Conservation (phyloP, 1,140 invertebrate species). For the Cyclina sinensis region DNA sequence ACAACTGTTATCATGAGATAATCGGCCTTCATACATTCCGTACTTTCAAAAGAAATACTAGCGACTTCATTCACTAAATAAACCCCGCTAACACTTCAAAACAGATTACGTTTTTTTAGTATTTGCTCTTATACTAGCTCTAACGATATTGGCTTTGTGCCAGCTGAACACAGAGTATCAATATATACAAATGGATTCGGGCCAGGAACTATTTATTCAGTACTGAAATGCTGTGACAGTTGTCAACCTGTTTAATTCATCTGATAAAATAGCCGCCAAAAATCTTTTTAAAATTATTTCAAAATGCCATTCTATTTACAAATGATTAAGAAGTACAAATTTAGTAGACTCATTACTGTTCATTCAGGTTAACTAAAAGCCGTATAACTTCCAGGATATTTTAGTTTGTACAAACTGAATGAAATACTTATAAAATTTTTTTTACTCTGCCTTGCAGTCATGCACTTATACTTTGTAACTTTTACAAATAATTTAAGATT, state of each 20-base stretch:
- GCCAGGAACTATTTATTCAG: slow-evolving; percentile 3
- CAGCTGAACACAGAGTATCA: background rate
- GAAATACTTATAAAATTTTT: too few relatives aligned
- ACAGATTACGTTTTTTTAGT: background rate
- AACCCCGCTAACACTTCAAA: background rate
- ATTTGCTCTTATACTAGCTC: background rate
- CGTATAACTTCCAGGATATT: background rate
- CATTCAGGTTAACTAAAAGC: background rate
- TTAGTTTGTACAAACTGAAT: too few relatives aligned
- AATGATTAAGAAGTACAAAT: background rate
- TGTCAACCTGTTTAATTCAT: slow-evolving; percentile 8
- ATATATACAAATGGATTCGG: slow-evolving; percentile 17
- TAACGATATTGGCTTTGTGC: background rate
- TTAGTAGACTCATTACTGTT: background rate
- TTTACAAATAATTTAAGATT: too few relatives aligned
- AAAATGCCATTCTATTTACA: background rate
- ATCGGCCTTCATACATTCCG: slow-evolving; percentile 25
- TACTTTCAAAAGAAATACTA: slow-evolving; percentile 39
- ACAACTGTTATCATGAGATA: background rate
- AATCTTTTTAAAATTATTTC: background rate
- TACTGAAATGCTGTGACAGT: background rate
- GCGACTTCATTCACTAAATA: slow-evolving; percentile 39
- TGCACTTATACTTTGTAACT: too few relatives aligned
- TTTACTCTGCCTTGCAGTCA: too few relatives aligned
- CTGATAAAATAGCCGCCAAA: background rate